Percentiles rank a stretch among this genome's conserved stretches.
phyloP scores from a whole-genome alignment of 1,140 invertebrate genomes.

The Wasmannia auropunctata region DNA sequence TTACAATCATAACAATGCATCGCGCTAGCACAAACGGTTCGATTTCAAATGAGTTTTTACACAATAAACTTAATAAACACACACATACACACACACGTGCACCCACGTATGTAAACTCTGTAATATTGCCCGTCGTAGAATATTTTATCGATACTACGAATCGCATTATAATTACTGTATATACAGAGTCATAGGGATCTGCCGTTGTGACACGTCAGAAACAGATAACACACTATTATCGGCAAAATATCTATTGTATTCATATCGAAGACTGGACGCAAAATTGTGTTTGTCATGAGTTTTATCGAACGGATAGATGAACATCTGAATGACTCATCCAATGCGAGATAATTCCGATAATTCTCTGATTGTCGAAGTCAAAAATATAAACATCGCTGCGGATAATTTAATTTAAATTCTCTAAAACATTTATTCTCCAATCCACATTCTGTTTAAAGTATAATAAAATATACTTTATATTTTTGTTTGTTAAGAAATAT shows the following conservation, averaged over 20 bases:
- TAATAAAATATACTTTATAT: too few species aligned
- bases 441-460: not conserved
- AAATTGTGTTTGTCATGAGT: not conserved
- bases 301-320: not conserved
- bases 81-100: not conserved
- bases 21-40: too few species aligned
- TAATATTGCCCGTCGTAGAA: not conserved
- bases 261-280: not conserved
- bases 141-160: not conserved
- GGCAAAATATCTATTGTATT: not conserved
- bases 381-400: not conserved
- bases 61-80: not conserved
- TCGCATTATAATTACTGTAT: not conserved
- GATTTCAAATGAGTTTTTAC: not conserved
- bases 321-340: not conserved
- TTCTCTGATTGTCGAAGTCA: not conserved
- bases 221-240: not conserved
- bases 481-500: not conserved
- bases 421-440: not conserved
- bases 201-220: not conserved
- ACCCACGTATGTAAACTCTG: not conserved
- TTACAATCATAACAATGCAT: too few species aligned
- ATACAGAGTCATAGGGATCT: not conserved
- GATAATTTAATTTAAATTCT: not conserved
- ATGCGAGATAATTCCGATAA: not conserved